phyloP scores from a whole-genome alignment of 92 coral and sea anemone genomes.

The Zoanthus sansibaricus region DNA sequence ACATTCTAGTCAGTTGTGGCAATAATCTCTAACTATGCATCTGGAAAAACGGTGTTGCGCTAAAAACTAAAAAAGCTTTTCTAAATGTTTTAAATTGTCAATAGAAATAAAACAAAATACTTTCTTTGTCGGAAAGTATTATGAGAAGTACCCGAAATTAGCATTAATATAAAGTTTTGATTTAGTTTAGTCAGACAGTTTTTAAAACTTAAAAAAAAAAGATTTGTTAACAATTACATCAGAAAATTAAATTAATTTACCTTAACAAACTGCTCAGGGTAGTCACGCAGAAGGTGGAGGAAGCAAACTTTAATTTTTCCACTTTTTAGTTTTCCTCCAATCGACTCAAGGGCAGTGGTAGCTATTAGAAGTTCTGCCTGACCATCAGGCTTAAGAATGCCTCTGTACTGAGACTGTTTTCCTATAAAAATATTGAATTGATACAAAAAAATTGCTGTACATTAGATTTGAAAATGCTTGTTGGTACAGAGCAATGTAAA shows the following conservation, averaged over 20 bases:
- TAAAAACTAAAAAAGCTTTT: no score
- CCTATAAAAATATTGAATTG: background rate
- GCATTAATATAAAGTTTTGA: no score
- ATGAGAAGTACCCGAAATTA: no score
- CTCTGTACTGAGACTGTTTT: constrained; percentile 4
- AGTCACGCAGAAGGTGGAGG: constrained; percentile 45
- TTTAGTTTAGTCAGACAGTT: background rate
- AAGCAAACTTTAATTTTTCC: constrained; percentile 40
- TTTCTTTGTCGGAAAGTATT: no score
- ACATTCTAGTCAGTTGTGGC: no score
- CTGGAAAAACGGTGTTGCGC: no score
- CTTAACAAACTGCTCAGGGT: constrained; percentile 50
- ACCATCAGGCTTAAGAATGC: constrained; percentile 46
- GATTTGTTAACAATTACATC: background rate
- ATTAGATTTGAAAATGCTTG: background rate
- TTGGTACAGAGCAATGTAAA: no score
- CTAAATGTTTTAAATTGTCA: no score
- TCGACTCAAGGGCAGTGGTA: constrained; percentile 59
- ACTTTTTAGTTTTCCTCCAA: constrained; percentile 41
- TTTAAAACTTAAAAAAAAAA: background rate
- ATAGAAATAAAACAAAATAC: no score
- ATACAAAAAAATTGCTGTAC: background rate
- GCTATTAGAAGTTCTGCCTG: constrained; percentile 57
- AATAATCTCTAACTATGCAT: no score
- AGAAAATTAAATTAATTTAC: background rate